Base-by-base conservation (phyloP, 2,888 invertebrate genomes). In the Gordius sp. region DNA sequence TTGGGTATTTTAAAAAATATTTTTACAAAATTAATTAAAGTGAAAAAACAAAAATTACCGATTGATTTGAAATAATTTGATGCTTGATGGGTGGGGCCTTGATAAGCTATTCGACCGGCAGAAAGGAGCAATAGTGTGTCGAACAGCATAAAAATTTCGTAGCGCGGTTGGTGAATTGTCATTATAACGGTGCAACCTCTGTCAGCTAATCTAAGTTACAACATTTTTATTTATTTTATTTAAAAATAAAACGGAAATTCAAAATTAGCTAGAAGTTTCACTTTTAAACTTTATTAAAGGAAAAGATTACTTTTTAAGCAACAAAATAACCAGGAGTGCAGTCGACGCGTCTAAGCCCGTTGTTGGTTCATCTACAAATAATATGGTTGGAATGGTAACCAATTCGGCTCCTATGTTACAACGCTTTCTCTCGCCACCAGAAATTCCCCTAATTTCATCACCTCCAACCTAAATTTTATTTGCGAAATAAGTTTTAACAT, bases 301-400 rank as follows among this genome's bases (percentile, higher is more conserved):
- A n/a, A 23, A 8, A 8, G 20, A 16, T 26, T n/a, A 54, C 47
- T 59, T 61, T 58, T 65, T 64, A 56, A 73, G 63, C 0, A 81
- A 80, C 68, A 80, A 79, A 18, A 86, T 78, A 1, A 91, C 84
- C 68, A 81, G 86, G 66, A 82, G 79, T 0, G 93, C 91, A 85
- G 89, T 91, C 65, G 82, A 89, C 0, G 89, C 86, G 69, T 93
- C 93, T 59, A 93, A 72, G 1, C 91, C 87, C 0, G 87, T 87
- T 0, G 91, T 93, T 0, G 91, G 91, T 65, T 93, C 93, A 65
- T 93, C 93, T 67, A 89, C 89, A 67, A 93, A 85, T 76, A 93
- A 78, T 47, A 93, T 72, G 0, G 84, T 79, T 0, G 93, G 93
- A 72, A 93, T 83, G 0, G 87, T 91, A 52, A 91, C 73, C 1